A percentile compares a stretch with the other conserved stretches of the same genome.
Evolutionary conservation across 1,140 invertebrate species (phyloP).

Genomic region (Brachionus asplanchnoidis): DNA sequence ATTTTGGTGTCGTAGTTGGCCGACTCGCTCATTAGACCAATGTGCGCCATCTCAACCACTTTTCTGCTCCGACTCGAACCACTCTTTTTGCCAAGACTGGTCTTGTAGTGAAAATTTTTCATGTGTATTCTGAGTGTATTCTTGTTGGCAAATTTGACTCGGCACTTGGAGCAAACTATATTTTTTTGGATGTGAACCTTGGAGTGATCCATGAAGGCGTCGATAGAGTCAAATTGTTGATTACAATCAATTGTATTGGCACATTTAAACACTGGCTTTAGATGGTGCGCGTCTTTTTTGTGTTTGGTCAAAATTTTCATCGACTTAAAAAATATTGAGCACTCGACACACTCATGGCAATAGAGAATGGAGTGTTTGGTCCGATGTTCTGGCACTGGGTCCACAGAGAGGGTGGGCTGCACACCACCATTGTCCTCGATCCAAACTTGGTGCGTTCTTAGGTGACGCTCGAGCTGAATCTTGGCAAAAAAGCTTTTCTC

Average conservation of each 20-base stretch:
- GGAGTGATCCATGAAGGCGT: not conserved
- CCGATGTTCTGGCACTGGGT: not conserved
- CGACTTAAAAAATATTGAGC: conserved; percentile 21
- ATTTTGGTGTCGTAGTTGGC: not conserved
- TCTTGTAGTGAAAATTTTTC: conserved; percentile 34
- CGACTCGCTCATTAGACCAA: not conserved
- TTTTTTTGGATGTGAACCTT: conserved; percentile 2
- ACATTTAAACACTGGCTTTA: conserved; percentile 1
- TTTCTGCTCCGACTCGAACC: not conserved
- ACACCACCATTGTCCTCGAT: not conserved
- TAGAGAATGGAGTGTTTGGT: conserved; percentile 3
- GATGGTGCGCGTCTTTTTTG: conserved; percentile 15
- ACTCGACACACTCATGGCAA: conserved; percentile 17
- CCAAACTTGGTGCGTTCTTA: conserved; percentile 25
- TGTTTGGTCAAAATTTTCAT: conserved; percentile 29
- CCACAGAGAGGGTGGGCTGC: too few species aligned
- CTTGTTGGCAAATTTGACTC: not conserved
- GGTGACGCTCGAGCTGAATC: not conserved
- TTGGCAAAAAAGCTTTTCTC: conserved; percentile 32
- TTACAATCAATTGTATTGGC: conserved; percentile 9
- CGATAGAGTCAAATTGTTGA: conserved; percentile 9
- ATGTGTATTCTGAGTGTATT: conserved; percentile 15
- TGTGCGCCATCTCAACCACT: not conserved
- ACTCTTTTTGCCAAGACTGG: not conserved
- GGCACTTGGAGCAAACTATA: not conserved